Evolutionary conservation across 1,140 invertebrate species (phyloP).

Genomic region (Eciton burchellii): DNA sequence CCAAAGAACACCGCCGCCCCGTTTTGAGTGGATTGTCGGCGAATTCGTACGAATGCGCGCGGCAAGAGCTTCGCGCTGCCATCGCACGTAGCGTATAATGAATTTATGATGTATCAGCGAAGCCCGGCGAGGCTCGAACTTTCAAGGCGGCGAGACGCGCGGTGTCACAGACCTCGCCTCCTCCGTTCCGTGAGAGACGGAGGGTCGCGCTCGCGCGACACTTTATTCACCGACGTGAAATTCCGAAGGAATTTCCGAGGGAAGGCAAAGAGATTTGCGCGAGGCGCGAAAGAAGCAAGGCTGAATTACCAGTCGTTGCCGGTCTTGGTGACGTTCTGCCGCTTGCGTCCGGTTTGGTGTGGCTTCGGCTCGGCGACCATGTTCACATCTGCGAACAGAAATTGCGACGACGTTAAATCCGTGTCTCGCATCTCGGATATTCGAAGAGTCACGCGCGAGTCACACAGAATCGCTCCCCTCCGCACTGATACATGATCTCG

Average conservation of each 20-base stretch:
- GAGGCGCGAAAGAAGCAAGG: conserved; percentile 67
- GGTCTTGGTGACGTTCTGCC: conserved; percentile 92
- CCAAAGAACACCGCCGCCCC: conserved; percentile 45
- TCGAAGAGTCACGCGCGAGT: too few species aligned
- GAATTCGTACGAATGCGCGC: conserved; percentile 40
- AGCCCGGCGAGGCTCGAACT: background rate
- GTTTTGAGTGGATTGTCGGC: conserved; percentile 45
- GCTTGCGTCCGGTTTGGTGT: conserved; percentile 92
- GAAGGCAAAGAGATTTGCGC: background rate
- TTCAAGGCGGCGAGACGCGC: background rate
- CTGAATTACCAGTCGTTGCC: conserved; percentile 91
- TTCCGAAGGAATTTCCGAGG: too few species aligned
- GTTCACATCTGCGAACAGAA: conserved; percentile 89
- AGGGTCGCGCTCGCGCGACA: background rate
- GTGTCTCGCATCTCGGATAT: too few species aligned
- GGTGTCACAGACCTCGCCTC: too few species aligned
- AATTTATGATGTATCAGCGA: background rate
- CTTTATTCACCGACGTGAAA: too few species aligned
- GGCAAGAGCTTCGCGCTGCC: background rate
- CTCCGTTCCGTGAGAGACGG: background rate
- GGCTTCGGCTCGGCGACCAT: conserved; percentile 94
- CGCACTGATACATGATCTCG: too few species aligned
- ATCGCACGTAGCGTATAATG: background rate
- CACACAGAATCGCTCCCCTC: too few species aligned
- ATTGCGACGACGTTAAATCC: background rate